Base-by-base conservation (phyloP, 2,113 vertebrate species). In the Malurus alboscapulatus region DNA sequence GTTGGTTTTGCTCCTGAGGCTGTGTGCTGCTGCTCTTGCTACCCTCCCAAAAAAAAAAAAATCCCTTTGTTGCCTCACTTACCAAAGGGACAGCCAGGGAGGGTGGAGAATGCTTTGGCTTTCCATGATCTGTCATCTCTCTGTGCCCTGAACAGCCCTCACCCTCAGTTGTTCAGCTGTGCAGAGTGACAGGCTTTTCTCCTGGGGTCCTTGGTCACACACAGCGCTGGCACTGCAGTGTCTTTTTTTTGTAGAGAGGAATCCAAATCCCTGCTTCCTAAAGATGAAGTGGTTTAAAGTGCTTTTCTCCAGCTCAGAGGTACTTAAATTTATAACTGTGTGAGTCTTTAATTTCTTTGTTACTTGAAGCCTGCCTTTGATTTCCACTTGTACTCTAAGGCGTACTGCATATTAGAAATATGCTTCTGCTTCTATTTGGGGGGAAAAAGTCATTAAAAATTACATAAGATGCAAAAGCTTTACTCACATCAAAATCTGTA, bases 311-410 rank as follows among this genome's bases (percentile, higher is more conserved):
- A 72, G 78, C 91, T 97, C 95, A 95, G 86, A 96, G 51, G 75
- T 86, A 74, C 68, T 87, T 93, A 71, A 61, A 94, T 96, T 96
- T 96, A 95, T 91, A 92, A 90, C 45, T 2, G 0, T 29, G n/a
- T 27, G 29, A 71, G 42, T 36, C 63, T 93, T 95, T 89, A 76
- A 40, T 95, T 57, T 92, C 25, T 21, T 94, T 84, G 58, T 96
- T 95, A 90, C 81, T 25, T 82, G 75, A 95, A 83, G 18, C 81
- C 75, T 91, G 76, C n/a, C 63, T 50, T 47, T 96, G 95, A 94
- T 96, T 97, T 93, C 96, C 78, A 75, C 19, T 83, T 95, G 69
- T 66, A 86, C 53, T 55, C 87, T 90, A 82, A 96, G 69, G 51
- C 40, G 25, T 87, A 80, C 63, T 92, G 38, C 68, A 30, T 91